Evolutionary conservation across 1,140 invertebrate species (phyloP), one percentile per base, ranked within the genome.

Genomic region (Heliconius hewitsoni): DNA sequence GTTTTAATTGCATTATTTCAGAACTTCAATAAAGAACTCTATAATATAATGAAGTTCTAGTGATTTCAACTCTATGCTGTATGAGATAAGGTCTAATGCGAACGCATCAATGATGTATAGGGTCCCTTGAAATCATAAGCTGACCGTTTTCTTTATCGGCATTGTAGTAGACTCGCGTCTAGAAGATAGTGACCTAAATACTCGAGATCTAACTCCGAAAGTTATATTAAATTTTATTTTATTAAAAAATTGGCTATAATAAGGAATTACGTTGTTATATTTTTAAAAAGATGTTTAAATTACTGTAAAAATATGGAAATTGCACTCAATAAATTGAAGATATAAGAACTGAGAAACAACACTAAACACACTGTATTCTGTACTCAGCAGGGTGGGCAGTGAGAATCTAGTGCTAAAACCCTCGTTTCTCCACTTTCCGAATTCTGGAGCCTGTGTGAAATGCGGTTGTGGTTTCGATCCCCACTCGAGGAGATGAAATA

Each of bases 111-210:
- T 66, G 1, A 3, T 66, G 11, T 66, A 13, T 42, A 72, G 30
- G 71, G 71, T 39, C 71, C 71, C 71, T 72, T 72, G 71, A 72
- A 72, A 39, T 72, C 71, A 72, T 42, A 72, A 39, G 60, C 71
- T 37, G 71, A 72, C 71, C 71, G 71, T 72, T 72, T 72, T 72
- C 71, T 72, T 72, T 72, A 72, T 72, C 71, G 71, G 71, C 71
- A 72, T 71, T 72, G 71, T 72, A 72, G 71, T 72, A 72, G 71
- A 72, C 71, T 72, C 19, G 18, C 71, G 71, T 72, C 34, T 72
- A 39, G 71, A 72, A 72, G 71, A 72, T 42, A 72, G 71, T 72
- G 71, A 72, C 71, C 71, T 39, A 72, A 72, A 78, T 39, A 74
- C 27, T 73, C 71, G 37, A 72, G 71, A 72, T 72, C 13, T 72